phyloP scores from a whole-genome alignment of 1,140 invertebrate species.

The Chlorops oryzae region DNA sequence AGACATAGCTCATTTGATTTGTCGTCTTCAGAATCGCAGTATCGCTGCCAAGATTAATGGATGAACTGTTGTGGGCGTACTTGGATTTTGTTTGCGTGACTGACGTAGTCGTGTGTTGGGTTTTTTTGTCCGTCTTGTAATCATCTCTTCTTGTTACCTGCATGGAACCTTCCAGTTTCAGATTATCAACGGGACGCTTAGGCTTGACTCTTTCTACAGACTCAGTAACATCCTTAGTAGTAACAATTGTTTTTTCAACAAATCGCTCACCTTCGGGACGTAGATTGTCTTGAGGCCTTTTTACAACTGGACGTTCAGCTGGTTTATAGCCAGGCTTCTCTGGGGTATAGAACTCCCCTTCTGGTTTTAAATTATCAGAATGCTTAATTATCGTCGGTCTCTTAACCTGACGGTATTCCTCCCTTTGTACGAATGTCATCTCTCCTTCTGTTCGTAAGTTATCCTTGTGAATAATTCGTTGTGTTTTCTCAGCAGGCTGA shows the following conservation, averaged over 20 bases:
- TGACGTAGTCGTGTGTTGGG: background rate
- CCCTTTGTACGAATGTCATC: slow-evolving; percentile 51
- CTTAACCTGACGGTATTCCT: slow-evolving; percentile 47
- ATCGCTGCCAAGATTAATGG: slow-evolving; percentile 58
- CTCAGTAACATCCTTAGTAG: slow-evolving; percentile 23
- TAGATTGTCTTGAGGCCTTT: slow-evolving; percentile 57
- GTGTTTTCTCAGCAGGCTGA: slow-evolving; percentile 48
- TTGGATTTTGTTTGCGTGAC: slow-evolving; percentile 16
- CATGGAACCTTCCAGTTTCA: slow-evolving; percentile 59
- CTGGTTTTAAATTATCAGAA: slow-evolving; percentile 53
- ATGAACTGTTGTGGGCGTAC: slow-evolving; percentile 58
- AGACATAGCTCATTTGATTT: slow-evolving; percentile 58
- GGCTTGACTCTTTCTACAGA: slow-evolving; percentile 53
- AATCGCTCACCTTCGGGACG: slow-evolving; percentile 52
- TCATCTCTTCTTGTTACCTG: slow-evolving; percentile 46
- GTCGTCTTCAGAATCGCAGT: slow-evolving; percentile 52
- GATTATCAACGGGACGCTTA: slow-evolving; percentile 58
- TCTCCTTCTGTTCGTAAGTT: slow-evolving; percentile 57
- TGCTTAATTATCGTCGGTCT: slow-evolving; percentile 47
- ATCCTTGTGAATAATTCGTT: slow-evolving; percentile 49
- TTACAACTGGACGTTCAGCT: slow-evolving; percentile 52
- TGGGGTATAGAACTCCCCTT: slow-evolving; percentile 53
- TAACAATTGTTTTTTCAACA: too few species aligned
- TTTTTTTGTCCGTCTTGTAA: slow-evolving; percentile 18
- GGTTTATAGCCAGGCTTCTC: slow-evolving; percentile 49